Evolutionary conservation across 2,888 invertebrate genomes (phyloP), one percentile per base, ranked within the genome.

Genomic region (Exephanes ischioxanthus): DNA sequence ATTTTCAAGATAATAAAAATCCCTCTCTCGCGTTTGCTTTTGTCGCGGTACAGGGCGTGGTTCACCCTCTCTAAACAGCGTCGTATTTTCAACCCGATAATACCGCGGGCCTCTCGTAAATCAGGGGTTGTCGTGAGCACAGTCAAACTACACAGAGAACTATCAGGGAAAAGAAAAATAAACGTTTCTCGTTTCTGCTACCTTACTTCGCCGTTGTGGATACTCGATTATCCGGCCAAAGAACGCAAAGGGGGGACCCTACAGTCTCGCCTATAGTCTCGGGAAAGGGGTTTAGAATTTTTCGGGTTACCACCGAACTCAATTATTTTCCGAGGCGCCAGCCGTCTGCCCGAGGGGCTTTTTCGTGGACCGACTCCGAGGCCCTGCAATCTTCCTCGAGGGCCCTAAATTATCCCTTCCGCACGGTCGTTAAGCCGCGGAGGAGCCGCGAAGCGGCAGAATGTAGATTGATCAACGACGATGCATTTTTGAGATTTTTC

Each of bases 251-350:
- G n/a, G 45, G 5, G 45, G 45, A 26, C 45, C 14, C 45, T 45
- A 14, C 0, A 45, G 45, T 45, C 45, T 45, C 45, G 73, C 45
- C 30, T 1, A 33, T 7, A 58, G 55, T 9, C 55, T 55, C 55
- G 58, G 4, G 58, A 22, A 9, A 26, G 58, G 11, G 58, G 9
- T 22, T 63, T 61, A n/a, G 48, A 51, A 67, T 73, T 48, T 72
- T 78, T 76, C 58, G 45, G 33, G 70, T 70, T 63, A 75, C 70
- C 63, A 75, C 68, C 48, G 72, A 75, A 79, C 53, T 73, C 79
- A 70, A 79, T 85, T 85, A 81, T 81, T 81, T 81, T 75, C 63
- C 45, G 37, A 82, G 85, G 85, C 85, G 85, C 85, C 85, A 82
- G 82, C 70, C 75, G 85, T 79, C 85, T 76, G 82, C 79, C 66